Evolutionary conservation across 2,888 invertebrate species (phyloP).

Genomic region (Nomada fucata): DNA sequence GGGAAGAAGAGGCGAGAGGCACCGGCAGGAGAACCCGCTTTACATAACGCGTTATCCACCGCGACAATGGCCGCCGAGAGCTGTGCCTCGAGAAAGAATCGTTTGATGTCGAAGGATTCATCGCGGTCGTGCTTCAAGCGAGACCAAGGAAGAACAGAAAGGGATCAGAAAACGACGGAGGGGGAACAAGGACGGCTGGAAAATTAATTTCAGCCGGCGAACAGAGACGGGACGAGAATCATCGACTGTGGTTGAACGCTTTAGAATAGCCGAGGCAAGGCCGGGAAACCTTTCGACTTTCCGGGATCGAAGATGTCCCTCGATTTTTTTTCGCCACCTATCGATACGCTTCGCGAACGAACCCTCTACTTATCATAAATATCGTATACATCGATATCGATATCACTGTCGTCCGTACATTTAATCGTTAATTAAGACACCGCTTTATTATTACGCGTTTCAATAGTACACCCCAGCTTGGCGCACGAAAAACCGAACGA

Average conservation of each 20-base stretch:
- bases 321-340: slow-evolving; percentile 11
- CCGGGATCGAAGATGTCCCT: slow-evolving; percentile 55
- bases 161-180: slow-evolving; percentile 27
- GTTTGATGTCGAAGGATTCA: slow-evolving; percentile 73
- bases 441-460: background rate
- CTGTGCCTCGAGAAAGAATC: slow-evolving; percentile 71
- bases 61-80: slow-evolving; percentile 71
- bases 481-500: too few species aligned
- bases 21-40: slow-evolving; percentile 68
- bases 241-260: slow-evolving; percentile 65
- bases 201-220: slow-evolving; percentile 71
- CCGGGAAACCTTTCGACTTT: slow-evolving; percentile 59
- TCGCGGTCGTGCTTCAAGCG: slow-evolving; percentile 61
- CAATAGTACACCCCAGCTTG: background rate
- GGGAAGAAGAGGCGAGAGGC: slow-evolving; percentile 52
- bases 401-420: background rate
- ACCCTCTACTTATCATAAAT: background rate
- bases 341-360: slow-evolving; percentile 6
- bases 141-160: slow-evolving; percentile 45
- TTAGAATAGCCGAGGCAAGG: slow-evolving; percentile 52
- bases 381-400: slow-evolving; percentile 2
- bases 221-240: slow-evolving; percentile 57
- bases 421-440: background rate
- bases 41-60: slow-evolving; percentile 77
- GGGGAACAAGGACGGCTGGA: slow-evolving; percentile 57